These are phyloP conservation scores for Anthoscopus minutus DNA, from an alignment of 2,113 vertebrate species.

Conservation along the genomic window DNA sequence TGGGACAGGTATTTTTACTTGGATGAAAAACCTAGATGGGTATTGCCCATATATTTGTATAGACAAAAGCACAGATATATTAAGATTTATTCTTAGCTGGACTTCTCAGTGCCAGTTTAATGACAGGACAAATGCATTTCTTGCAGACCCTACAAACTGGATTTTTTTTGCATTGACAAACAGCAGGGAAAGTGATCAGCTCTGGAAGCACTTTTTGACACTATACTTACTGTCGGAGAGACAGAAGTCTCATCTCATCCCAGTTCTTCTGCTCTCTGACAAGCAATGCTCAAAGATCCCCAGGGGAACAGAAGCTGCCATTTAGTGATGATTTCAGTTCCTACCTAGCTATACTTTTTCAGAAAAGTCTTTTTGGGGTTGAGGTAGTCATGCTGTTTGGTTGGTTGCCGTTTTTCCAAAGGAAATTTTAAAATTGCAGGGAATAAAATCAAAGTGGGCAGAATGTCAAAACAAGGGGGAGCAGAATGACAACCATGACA, in stretches of 20 bases:
- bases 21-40: background rate
- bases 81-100: background rate
- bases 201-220: background rate
- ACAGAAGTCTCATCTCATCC: background rate
- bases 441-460: background rate
- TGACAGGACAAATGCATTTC: background rate
- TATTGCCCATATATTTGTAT: background rate
- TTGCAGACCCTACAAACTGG: background rate
- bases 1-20: background rate
- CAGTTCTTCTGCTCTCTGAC: background rate
- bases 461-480: background rate
- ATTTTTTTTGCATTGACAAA: background rate
- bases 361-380: background rate
- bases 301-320: background rate
- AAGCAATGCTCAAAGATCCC: background rate
- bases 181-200: background rate
- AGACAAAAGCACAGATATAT: background rate
- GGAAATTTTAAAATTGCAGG: background rate
- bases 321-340: background rate
- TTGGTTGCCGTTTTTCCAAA: background rate
- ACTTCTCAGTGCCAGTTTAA: background rate
- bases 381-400: background rate
- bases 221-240: background rate
- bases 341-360: background rate
- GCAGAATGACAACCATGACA: background rate